Evolutionary conservation across 2,888 invertebrate species (phyloP), one percentile per base, ranked within the genome.

Genomic region (Corythucha ciliata): DNA sequence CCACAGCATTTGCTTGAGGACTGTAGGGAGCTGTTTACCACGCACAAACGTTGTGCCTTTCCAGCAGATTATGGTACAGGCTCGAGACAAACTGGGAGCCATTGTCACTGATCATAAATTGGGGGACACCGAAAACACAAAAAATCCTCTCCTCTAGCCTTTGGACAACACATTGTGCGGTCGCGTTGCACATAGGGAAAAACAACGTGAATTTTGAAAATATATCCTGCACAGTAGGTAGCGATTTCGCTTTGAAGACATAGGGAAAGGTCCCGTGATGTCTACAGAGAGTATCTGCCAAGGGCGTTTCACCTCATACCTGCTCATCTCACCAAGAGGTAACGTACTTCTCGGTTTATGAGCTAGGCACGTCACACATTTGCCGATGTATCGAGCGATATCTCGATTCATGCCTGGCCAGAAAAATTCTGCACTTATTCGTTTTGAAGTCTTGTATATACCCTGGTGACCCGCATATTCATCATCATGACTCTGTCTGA

Each of bases 131-230:
- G 44, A 58, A 61, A 0, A 51, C 39, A 4, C 55, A 46, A 4
- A 62, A 36, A 1, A 63, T 54, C 18, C 10, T 14, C 2, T 45
- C 45, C 4, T 45, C 45, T 1, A 62, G 10, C n/a, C n/a, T n/a
- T n/a, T n/a, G n/a, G n/a, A n/a, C n/a, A n/a, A n/a, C n/a, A n/a
- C n/a, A n/a, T n/a, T n/a, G n/a, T n/a, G n/a, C n/a, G n/a, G n/a
- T n/a, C n/a, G n/a, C n/a, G n/a, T n/a, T n/a, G n/a, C 33, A 41
- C 1, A 62, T 5, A 0, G 63, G 58, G 12, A 34, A 27, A 0
- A 55, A 46, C 20, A 62, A 56, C 29, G 60, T 48, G 46, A 64
- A 63, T 5, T 63, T 56, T 60, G 62, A 63, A 32, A 54, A 56
- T 12, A 60, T 55, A 18, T 63, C 56, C 6, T 54, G 54, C 26